Base-by-base conservation (phyloP, 1,140 invertebrate genomes). In the Caenorhabditis latens region DNA sequence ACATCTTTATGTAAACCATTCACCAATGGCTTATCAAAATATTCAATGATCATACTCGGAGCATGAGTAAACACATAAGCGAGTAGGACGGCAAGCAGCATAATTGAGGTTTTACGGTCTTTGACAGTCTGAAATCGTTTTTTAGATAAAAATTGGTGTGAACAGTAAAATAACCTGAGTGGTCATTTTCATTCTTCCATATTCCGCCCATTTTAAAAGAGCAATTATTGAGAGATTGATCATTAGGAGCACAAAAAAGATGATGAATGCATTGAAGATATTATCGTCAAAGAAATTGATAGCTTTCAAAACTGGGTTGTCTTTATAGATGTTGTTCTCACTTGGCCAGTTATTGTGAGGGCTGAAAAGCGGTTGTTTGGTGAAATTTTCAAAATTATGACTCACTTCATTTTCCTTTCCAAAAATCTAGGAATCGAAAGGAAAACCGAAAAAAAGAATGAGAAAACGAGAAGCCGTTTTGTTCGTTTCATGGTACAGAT, bases 401-500 rank as follows among this genome's bases (percentile, higher is more conserved):
- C 65, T 46, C 19, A 71, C 65, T 24, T 43, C 0, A 43, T 71
- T 16, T n/a, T n/a, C 19, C 19, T 9, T 16, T 71, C 65, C 4
- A 43, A 1, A 19, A 71, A 71, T n/a, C 16, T 71, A 0, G 65
- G 65, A 19, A 71, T 43, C 0, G 65, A 43, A 2, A 71, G 4
- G 19, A 71, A 19, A 19, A 46, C 4, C 3, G 65, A 71, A 11
- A 71, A 43, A 43, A 71, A 0, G 14, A 71, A 46, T 2, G 65
- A 71, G 8, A 43, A 14, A 8, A 71, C 0, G 46, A 71, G 19
- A 43, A 43, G 4, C 21, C 14, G 8, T 46, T 19, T 71, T 46
- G 65, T 71, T 71, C 65, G 11, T 46, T 43, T 46, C 65, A 71
- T 71, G n/a, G 8, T 71, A 9, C 65, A 71, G 5, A 71, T n/a